Conservation (phyloP, 2,888 invertebrate species). For the Acanthosepion esculentum region DNA sequence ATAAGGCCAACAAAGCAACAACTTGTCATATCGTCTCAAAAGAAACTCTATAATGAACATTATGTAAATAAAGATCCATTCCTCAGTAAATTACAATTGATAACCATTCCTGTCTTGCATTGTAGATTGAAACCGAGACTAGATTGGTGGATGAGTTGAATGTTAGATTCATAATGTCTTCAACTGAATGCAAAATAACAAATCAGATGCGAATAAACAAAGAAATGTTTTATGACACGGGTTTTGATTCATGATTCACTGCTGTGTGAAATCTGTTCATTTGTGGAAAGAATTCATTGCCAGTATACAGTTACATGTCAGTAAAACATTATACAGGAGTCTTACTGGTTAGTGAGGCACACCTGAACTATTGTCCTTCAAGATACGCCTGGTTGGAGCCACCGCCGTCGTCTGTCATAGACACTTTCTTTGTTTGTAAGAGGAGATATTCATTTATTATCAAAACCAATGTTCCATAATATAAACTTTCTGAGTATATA, state of each 20-base stretch:
- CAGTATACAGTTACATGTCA: background rate
- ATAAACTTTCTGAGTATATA: background rate
- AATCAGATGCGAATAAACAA: background rate
- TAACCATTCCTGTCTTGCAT: too few relatives aligned
- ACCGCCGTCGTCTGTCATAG: background rate
- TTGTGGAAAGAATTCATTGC: constrained; percentile 9
- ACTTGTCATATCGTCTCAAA: too few relatives aligned
- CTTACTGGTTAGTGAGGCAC: constrained; percentile 33
- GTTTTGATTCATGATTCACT: background rate
- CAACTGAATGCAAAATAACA: background rate
- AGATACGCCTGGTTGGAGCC: background rate
- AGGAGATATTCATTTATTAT: constrained; percentile 33
- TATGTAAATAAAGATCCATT: too few relatives aligned
- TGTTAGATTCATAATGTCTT: too few relatives aligned
- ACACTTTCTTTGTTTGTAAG: constrained; percentile 33
- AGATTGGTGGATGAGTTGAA: too few relatives aligned
- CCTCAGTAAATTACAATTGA: too few relatives aligned
- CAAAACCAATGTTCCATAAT: background rate
- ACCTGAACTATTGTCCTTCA: background rate
- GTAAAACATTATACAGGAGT: constrained; percentile 5
- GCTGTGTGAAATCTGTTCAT: background rate
- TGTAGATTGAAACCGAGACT: too few relatives aligned
- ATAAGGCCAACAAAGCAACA: too few relatives aligned
- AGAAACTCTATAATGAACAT: too few relatives aligned
- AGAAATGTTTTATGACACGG: background rate